Percentiles rank a stretch among this genome's conserved stretches.
These are phyloP conservation scores for Columba livia DNA, from an alignment of 2,113 vertebrate species.

Conservation along the genomic window DNA sequence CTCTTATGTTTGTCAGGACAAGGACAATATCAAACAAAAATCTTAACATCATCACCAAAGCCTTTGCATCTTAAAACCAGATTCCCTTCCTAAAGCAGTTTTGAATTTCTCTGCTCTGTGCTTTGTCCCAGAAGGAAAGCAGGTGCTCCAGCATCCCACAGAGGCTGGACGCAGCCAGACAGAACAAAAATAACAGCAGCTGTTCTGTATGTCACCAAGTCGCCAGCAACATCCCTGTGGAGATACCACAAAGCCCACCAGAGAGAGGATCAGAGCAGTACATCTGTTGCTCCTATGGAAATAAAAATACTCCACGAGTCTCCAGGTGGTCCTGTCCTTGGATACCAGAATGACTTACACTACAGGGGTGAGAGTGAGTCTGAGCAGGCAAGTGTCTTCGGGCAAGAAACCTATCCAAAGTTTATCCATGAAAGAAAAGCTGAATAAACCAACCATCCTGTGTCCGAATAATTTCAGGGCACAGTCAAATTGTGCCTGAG, in stretches of 20 bases:
- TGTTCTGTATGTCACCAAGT: not conserved
- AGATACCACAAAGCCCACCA: not conserved
- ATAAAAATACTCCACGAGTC: not conserved
- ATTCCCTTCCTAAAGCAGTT: not conserved
- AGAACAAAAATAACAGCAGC: constrained; percentile 20
- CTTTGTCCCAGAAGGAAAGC: not conserved
- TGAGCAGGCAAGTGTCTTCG: not conserved
- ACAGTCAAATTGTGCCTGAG: not conserved
- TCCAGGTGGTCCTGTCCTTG: not conserved
- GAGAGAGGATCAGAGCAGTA: not conserved
- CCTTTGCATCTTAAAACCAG: not conserved
- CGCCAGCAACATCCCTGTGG: not conserved
- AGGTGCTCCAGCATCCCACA: not conserved
- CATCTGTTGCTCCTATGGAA: not conserved
- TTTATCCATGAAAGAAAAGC: not conserved
- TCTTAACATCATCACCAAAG: not conserved
- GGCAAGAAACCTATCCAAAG: not conserved
- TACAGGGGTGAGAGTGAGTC: not conserved
- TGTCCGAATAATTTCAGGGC: not conserved
- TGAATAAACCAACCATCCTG: not conserved
- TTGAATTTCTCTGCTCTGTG: not conserved
- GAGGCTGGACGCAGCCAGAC: not conserved
- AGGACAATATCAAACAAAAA: not conserved
- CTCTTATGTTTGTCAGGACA: not conserved
- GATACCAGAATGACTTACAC: not conserved